These are phyloP conservation scores for Drosophila colorata DNA, from an alignment of 2,888 invertebrate species.

Conservation along the genomic window DNA sequence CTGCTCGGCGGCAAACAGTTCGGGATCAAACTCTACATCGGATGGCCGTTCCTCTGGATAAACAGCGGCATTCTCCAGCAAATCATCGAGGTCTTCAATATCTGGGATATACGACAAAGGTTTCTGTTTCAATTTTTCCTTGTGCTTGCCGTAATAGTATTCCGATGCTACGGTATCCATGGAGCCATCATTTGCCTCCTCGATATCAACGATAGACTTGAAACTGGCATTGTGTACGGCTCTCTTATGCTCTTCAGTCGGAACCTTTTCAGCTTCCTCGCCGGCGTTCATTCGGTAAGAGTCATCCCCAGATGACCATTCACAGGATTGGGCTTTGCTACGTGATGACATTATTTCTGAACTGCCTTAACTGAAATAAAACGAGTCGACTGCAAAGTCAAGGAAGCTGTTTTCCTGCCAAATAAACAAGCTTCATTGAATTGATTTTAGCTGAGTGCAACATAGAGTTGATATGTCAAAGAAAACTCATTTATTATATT, in stretches of 20 bases:
- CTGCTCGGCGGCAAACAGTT: no score
- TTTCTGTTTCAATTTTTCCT: no score
- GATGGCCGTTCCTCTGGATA: neutral
- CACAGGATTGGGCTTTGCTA: neutral
- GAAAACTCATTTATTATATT: no score
- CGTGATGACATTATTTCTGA: neutral
- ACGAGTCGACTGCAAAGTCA: neutral
- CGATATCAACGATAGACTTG: neutral
- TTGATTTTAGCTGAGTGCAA: no score
- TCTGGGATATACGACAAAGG: no score
- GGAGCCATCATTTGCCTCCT: neutral
- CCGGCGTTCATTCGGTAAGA: neutral
- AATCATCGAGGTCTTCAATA: no score
- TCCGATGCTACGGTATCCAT: neutral
- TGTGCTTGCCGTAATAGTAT: conserved; percentile 3
- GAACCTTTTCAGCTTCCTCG: neutral
- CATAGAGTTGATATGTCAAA: neutral
- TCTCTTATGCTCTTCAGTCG: no score
- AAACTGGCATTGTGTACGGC: no score
- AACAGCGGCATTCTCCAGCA: no score
- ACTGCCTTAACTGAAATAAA: neutral
- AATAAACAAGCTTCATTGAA: no score
- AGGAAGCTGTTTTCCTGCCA: no score
- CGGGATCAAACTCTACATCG: neutral
- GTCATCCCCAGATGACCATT: neutral